Conservation (phyloP, 1,140 invertebrate species). For the Drosophila pruinosa region DNA sequence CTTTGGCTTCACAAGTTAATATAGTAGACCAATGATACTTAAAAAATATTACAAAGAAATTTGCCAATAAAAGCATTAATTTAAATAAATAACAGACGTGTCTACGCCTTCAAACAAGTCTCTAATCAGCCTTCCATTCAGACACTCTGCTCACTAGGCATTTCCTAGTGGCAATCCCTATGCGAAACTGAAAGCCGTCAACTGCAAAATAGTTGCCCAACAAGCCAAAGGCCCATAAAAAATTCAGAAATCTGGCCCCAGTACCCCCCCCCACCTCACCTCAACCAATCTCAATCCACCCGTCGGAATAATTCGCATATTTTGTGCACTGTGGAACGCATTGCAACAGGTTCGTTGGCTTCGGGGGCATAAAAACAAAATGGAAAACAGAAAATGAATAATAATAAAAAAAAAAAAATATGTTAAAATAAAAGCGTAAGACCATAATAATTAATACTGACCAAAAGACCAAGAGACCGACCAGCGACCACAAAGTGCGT, state of each 20-base stretch:
- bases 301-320: slow-evolving; percentile 6
- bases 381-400: background rate
- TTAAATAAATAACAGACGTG: background rate
- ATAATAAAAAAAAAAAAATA: background rate
- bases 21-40: background rate
- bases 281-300: no score
- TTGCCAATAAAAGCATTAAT: background rate
- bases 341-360: slow-evolving; percentile 67
- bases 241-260: slow-evolving; percentile 1
- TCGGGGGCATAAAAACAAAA: slow-evolving; percentile 21
- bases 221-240: slow-evolving; percentile 5
- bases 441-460: slow-evolving; percentile 67
- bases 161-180: slow-evolving; percentile 2
- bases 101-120: background rate
- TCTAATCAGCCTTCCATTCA: slow-evolving; percentile 1
- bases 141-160: background rate
- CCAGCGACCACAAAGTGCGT: slow-evolving; percentile 62
- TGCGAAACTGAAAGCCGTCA: background rate
- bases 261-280: background rate
- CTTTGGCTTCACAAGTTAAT: background rate
- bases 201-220: slow-evolving; percentile 8
- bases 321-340: slow-evolving; percentile 43
- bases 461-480: slow-evolving; percentile 49
- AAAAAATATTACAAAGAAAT: background rate
- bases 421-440: slow-evolving; percentile 44